Evolutionary conservation across 2,888 invertebrate genomes (phyloP), one percentile per base, ranked within the genome.

Genomic region (Teleogryllus oceanicus): DNA sequence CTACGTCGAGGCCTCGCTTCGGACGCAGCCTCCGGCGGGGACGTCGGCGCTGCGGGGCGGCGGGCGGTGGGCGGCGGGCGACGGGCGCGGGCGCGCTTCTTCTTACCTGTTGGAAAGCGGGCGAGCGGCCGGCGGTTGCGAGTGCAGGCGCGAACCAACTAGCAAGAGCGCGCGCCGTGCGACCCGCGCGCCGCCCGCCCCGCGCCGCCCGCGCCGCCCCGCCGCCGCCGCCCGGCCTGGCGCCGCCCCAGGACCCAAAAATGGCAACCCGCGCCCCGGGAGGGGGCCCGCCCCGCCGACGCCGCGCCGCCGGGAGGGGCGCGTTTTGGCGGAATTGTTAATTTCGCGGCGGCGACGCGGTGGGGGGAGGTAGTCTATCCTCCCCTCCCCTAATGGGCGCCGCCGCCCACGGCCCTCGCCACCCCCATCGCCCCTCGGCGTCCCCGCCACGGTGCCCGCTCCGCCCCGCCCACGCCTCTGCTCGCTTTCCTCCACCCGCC

Each of bases 201-300:
- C n/a, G 1, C 62, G 62, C 62, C 62, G 62, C 62, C 75, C 62
- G 51, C 12, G 18, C 18, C 62, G 62, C 62, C 16, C 4, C n/a
- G 1, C 0, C 62, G 62, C 62, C 62, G 62, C 62, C 62, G 62
- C 62, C 62, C 62, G 62, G 62, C 62, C 81, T 49, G 76, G 24
- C 79, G 80, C 79, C 80, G 75, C 78, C 75, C 62, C 62, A 78
- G 80, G 80, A 62, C 81, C 80, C 81, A 80, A 82, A 82, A 82
- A 82, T 80, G 80, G 80, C 80, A 79, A 80, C 79, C 80, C 62
- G 16, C 62, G 62, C n/a, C 62, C 16, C 13, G 16, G 62, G 62
- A 62, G 62, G n/a, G 62, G 62, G 20, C 62, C 74, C 49, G n/a
- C 77, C 74, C 50, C 20, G 2, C 78, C 78, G 49, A 18, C 37